Evolutionary conservation across 2,888 invertebrate genomes (phyloP).

Genomic region (Coelopa pilipes): DNA sequence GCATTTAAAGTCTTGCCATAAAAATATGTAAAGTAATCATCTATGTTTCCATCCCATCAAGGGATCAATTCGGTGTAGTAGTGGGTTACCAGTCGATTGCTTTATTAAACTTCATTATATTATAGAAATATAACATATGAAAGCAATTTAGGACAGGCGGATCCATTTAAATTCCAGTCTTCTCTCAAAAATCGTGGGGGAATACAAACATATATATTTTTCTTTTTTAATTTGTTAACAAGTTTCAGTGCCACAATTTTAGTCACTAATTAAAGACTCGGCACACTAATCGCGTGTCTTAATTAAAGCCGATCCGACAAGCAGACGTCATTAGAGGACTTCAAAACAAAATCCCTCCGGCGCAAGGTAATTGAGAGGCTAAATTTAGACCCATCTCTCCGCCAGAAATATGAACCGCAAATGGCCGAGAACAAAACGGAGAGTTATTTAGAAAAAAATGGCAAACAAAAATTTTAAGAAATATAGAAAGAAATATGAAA

Average conservation of each 20-base stretch:
- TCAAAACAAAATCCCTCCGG: not conserved
- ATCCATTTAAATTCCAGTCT: not conserved
- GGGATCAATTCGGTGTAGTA: not conserved
- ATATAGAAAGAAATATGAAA: not conserved
- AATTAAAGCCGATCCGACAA: conserved; percentile 9
- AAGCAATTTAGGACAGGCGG: not conserved
- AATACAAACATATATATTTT: not conserved
- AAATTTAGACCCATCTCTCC: conserved; percentile 1
- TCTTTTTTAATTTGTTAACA: not conserved
- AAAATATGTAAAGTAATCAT: not conserved
- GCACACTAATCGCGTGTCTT: too few relatives aligned
- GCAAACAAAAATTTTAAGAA: not conserved
- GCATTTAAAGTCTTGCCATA: too few relatives aligned
- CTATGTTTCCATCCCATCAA: not conserved
- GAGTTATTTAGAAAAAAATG: not conserved
- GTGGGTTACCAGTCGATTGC: not conserved
- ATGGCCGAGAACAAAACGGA: not conserved
- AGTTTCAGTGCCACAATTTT: too few relatives aligned
- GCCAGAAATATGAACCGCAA: too few relatives aligned
- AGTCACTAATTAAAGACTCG: too few relatives aligned
- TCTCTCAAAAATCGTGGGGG: not conserved
- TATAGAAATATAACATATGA: not conserved
- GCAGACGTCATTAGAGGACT: too few relatives aligned
- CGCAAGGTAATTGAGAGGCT: not conserved
- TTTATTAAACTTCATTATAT: not conserved